A percentile compares a stretch with the other conserved stretches of the same genome.
Conservation (phyloP, 2,888 invertebrate species). For the Eupithecia centaureata region DNA sequence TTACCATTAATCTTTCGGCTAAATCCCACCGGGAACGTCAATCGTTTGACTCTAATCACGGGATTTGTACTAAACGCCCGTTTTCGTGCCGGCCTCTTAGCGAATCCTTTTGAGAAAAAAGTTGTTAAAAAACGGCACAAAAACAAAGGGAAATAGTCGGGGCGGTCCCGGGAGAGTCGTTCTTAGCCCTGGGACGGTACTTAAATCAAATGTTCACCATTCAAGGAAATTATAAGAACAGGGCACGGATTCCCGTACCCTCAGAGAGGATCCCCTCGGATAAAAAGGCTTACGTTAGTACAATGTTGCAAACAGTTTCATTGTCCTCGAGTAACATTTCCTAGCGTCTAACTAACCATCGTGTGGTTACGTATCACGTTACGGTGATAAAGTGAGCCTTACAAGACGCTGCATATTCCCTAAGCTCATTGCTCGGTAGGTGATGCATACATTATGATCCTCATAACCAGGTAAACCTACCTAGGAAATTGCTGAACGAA, state of each 20-base stretch:
- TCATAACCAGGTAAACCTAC: no score
- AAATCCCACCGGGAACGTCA: slow-evolving; percentile 68
- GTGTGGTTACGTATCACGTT: slow-evolving; percentile 19
- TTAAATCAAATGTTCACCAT: slow-evolving; percentile 82
- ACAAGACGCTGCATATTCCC: slow-evolving; percentile 33
- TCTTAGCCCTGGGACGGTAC: slow-evolving; percentile 78
- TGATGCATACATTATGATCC: slow-evolving; percentile 33
- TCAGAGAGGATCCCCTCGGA: slow-evolving; percentile 62
- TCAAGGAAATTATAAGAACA: slow-evolving; percentile 82
- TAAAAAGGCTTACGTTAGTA: slow-evolving; percentile 70
- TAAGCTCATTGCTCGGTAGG: slow-evolving; percentile 30
- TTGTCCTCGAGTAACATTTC: slow-evolving; percentile 53
- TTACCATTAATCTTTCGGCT: slow-evolving; percentile 69
- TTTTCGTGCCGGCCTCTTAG: slow-evolving; percentile 65
- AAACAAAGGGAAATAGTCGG: slow-evolving; percentile 81
- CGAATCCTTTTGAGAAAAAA: slow-evolving; percentile 74
- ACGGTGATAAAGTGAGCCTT: slow-evolving; percentile 30
- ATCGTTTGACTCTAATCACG: slow-evolving; percentile 72
- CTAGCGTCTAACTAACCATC: slow-evolving; percentile 28
- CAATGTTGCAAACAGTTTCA: slow-evolving; percentile 63
- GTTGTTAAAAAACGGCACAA: slow-evolving; percentile 76
- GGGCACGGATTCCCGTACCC: slow-evolving; percentile 69
- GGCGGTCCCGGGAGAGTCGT: slow-evolving; percentile 76
- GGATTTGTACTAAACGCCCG: slow-evolving; percentile 70
- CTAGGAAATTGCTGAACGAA: no score